phyloP scores from a whole-genome alignment of 2,797 vertebrate genomes.

The Sebastes baramenuke region DNA sequence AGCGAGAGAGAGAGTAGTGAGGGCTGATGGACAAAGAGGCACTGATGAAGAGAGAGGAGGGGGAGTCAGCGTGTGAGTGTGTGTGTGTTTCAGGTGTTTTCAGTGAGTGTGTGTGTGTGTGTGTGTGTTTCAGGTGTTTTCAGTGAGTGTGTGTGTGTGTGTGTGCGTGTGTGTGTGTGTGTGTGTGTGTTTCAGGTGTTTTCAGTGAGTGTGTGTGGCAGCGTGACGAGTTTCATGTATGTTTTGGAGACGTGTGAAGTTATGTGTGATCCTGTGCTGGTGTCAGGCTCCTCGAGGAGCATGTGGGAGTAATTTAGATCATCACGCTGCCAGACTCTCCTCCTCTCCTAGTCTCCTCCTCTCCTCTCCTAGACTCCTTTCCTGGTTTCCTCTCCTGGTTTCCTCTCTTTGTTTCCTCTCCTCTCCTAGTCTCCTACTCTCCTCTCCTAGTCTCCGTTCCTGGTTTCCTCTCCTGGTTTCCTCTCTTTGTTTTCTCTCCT shows the following conservation, averaged over 20 bases:
- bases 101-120: not conserved
- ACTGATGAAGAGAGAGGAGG: conserved; percentile 23
- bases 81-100: not conserved
- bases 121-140: too few species aligned
- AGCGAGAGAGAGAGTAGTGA: not conserved
- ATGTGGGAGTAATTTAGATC: conserved; percentile 37
- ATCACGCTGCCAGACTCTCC: not conserved
- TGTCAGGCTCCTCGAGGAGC: not conserved
- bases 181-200: too few species aligned
- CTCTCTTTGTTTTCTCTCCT: too few species aligned
- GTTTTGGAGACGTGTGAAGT: not conserved
- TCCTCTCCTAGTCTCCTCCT: not conserved
- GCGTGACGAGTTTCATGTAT: not conserved
- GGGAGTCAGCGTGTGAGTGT: not conserved
- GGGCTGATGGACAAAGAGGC: conserved; percentile 32
- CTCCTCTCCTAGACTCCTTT: too few species aligned
- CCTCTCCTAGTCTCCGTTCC: too few species aligned
- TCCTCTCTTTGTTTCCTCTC: too few species aligned
- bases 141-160: not conserved
- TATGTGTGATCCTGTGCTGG: not conserved
- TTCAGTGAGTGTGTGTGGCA: not conserved
- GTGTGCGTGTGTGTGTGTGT: too few species aligned
- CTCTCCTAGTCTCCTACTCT: too few species aligned
- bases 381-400: too few species aligned
- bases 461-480: too few species aligned